Evolutionary conservation across 2,113 vertebrate species (phyloP).

Genomic region (Ranitomeya imitator): DNA sequence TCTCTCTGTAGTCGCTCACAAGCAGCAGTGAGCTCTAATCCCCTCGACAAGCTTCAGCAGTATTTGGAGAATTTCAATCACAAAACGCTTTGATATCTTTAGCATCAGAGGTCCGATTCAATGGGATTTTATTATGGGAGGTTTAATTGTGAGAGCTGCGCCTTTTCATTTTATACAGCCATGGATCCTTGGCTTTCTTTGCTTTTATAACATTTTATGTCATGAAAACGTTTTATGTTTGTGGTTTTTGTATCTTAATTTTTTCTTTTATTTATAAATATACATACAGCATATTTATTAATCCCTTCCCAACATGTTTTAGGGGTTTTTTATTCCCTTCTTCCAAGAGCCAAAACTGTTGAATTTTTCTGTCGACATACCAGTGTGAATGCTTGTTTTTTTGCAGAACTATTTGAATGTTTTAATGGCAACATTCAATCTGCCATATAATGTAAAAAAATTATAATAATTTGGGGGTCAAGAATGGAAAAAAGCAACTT

Average conservation of each 20-base stretch:
- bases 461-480: too few species aligned
- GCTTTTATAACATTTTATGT: background rate
- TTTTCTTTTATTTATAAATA: background rate
- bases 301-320: background rate
- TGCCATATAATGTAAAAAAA: too few species aligned
- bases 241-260: background rate
- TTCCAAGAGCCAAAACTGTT: too few species aligned
- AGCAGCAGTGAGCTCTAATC: slow-evolving; percentile 65
- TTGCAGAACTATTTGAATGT: too few species aligned
- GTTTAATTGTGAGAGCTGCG: slow-evolving; percentile 49
- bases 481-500: too few species aligned
- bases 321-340: too few species aligned
- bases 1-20: slow-evolving; percentile 60
- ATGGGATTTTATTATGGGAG: slow-evolving; percentile 47
- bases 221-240: background rate
- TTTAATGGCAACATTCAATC: too few species aligned
- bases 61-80: slow-evolving; percentile 60
- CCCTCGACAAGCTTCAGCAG: slow-evolving; percentile 59
- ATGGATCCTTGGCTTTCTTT: background rate
- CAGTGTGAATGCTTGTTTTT: too few species aligned
- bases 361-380: too few species aligned
- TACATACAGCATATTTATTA: background rate
- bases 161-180: slow-evolving; percentile 19
- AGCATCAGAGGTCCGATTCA: slow-evolving; percentile 51
- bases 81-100: slow-evolving; percentile 60